Evolutionary conservation across 2,797 vertebrate genomes (phyloP).

Genomic region (Anguilla megastoma): DNA sequence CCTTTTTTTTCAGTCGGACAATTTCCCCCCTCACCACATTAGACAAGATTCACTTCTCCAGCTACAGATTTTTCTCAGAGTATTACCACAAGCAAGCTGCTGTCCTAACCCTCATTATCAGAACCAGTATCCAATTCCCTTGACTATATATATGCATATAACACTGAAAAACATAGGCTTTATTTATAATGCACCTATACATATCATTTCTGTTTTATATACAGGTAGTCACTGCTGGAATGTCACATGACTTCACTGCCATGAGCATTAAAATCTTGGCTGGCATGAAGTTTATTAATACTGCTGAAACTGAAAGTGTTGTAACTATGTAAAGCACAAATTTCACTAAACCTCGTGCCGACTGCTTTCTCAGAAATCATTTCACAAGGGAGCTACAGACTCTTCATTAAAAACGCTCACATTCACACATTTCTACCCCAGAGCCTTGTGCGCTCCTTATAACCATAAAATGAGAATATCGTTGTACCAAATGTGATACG

Average conservation of each 20-base stretch:
- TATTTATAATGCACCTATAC: not conserved
- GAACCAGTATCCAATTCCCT: not conserved
- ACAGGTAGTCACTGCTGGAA: not conserved
- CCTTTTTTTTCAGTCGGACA: constrained; percentile 8
- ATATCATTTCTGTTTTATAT: not conserved
- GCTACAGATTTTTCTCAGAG: not conserved
- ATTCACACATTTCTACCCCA: not conserved
- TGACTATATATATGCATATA: not conserved
- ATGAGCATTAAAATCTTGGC: not conserved
- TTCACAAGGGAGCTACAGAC: not conserved
- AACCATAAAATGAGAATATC: not conserved
- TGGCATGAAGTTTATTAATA: not conserved
- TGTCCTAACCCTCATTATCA: not conserved
- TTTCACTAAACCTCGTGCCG: not conserved
- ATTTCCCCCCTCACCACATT: not conserved
- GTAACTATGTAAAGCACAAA: not conserved
- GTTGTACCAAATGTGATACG: not conserved
- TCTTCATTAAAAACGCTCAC: not conserved
- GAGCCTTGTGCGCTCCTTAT: not conserved
- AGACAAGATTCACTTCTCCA: constrained; percentile 30
- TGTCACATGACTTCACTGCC: not conserved
- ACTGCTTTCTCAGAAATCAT: not conserved
- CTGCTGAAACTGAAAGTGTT: not conserved
- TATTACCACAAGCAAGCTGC: not conserved
- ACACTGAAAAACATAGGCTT: not conserved